phyloP scores from a whole-genome alignment of 1,140 invertebrate species.

The Drosophila pectinifera region DNA sequence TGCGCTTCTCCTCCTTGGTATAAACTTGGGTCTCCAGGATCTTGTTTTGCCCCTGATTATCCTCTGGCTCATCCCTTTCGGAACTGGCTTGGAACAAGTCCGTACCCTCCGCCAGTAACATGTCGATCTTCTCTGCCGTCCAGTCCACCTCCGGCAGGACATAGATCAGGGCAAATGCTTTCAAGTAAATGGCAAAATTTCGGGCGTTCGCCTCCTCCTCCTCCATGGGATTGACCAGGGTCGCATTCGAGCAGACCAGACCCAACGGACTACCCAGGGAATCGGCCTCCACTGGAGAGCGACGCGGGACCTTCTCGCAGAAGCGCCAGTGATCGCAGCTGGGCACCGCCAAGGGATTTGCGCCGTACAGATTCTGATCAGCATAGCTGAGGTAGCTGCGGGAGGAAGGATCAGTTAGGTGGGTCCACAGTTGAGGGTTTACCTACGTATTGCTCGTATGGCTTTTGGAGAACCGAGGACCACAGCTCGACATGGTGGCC shows the following conservation, averaged over 20 bases:
- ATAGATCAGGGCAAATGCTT: slow-evolving; percentile 73
- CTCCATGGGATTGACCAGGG: background rate
- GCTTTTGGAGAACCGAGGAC: slow-evolving; percentile 10
- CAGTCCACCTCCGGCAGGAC: slow-evolving; percentile 71
- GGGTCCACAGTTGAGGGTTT: too few relatives aligned
- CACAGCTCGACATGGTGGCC: background rate
- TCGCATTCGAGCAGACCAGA: slow-evolving; percentile 24
- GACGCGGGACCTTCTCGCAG: slow-evolving; percentile 13
- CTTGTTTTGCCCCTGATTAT: background rate
- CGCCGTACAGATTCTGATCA: background rate
- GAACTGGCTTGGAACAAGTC: slow-evolving; percentile 37
- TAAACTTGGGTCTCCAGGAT: slow-evolving; percentile 10
- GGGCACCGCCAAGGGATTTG: background rate
- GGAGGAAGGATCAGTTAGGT: background rate
- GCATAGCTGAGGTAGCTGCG: slow-evolving; percentile 8
- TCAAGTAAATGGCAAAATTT: slow-evolving; percentile 58
- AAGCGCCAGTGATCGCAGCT: slow-evolving; percentile 10
- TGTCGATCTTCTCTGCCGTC: slow-evolving; percentile 57
- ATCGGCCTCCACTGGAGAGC: slow-evolving; percentile 29
- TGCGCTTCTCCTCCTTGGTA: slow-evolving; percentile 24
- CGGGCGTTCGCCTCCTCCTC: background rate
- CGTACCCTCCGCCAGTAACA: slow-evolving; percentile 57
- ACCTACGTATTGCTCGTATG: slow-evolving; percentile 21
- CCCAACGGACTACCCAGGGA: slow-evolving; percentile 44
- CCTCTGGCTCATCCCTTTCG: background rate